phyloP scores from a whole-genome alignment of 2,888 invertebrate genomes.

The Leptura quadrifasciata region DNA sequence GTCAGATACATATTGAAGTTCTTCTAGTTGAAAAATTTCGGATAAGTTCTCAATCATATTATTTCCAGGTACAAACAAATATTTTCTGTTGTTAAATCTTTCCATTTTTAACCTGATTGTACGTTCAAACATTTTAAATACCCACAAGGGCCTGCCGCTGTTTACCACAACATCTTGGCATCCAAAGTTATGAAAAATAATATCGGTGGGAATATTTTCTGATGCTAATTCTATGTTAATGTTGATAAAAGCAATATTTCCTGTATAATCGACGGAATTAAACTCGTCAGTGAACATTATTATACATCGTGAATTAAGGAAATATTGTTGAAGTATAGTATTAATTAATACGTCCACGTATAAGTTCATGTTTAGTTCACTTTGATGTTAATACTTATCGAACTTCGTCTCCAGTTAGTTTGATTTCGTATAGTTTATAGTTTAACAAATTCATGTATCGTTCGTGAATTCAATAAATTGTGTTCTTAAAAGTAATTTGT shows the following conservation, averaged over 20 bases:
- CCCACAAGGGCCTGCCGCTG: constrained; percentile 47
- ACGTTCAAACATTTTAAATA: constrained; percentile 57
- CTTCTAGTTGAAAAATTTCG: constrained; percentile 53
- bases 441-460: neutral
- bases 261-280: constrained; percentile 46
- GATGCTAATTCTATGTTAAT: constrained; percentile 37
- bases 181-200: constrained; percentile 60
- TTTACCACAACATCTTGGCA: constrained; percentile 62
- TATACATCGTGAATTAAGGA: constrained; percentile 54
- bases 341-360: constrained; percentile 47
- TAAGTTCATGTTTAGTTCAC: constrained; percentile 41
- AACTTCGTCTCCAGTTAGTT: neutral
- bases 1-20: constrained; percentile 57
- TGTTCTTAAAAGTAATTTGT: constrained; percentile 12
- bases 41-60: constrained; percentile 45
- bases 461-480: constrained; percentile 4
- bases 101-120: constrained; percentile 53
- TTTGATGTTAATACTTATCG: neutral
- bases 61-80: constrained; percentile 52
- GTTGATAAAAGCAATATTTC: constrained; percentile 43
- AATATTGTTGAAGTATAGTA: constrained; percentile 53
- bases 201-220: constrained; percentile 34
- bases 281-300: constrained; percentile 52
- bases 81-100: constrained; percentile 58
- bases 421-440: constrained; percentile 4